These are phyloP conservation scores for Phacellophora camtschatica DNA, from an alignment of 30 jellyfish, hydroid and myxozoan genomes.

Conservation along the genomic window DNA sequence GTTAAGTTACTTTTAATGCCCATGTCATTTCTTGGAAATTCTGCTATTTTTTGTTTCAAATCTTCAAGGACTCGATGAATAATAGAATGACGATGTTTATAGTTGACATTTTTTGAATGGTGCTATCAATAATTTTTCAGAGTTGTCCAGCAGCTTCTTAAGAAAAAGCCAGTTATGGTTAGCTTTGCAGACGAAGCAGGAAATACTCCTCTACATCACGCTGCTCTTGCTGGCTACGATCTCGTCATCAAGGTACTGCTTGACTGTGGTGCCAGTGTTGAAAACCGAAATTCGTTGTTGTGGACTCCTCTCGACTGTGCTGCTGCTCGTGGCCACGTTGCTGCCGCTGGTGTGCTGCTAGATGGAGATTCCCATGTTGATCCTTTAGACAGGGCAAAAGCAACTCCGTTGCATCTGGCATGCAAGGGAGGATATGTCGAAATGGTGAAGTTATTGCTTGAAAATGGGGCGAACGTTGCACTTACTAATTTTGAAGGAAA, in stretches of 20 bases:
- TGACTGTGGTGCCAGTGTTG: conserved; percentile 72
- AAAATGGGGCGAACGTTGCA: conserved; percentile 68
- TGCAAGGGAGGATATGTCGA: conserved; percentile 64
- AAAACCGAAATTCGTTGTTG: conserved; percentile 55
- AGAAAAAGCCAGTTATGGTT: conserved; percentile 58
- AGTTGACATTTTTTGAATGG: too few species aligned
- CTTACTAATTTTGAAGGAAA: conserved; percentile 67
- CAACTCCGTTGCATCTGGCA: conserved; percentile 81
- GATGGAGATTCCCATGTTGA: conserved; percentile 57
- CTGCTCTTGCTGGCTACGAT: conserved; percentile 71
- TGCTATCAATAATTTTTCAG: conserved; percentile 8
- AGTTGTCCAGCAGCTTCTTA: conserved; percentile 51
- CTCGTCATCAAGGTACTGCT: conserved; percentile 41
- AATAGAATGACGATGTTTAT: too few species aligned
- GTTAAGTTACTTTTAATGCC: too few species aligned
- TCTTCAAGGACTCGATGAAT: too few species aligned
- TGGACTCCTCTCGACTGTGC: conserved; percentile 95
- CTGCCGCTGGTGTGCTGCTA: conserved; percentile 44
- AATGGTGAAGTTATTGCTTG: conserved; percentile 32
- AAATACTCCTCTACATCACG: conserved; percentile 80
- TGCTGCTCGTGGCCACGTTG: conserved; percentile 67
- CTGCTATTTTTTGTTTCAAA: too few species aligned
- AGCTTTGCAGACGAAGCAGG: conserved; percentile 76
- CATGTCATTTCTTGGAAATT: too few species aligned
- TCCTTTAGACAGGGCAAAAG: conserved; percentile 31